These are phyloP conservation scores for Lineus longissimus DNA, from an alignment of 1,140 invertebrate genomes.

Conservation along the genomic window DNA sequence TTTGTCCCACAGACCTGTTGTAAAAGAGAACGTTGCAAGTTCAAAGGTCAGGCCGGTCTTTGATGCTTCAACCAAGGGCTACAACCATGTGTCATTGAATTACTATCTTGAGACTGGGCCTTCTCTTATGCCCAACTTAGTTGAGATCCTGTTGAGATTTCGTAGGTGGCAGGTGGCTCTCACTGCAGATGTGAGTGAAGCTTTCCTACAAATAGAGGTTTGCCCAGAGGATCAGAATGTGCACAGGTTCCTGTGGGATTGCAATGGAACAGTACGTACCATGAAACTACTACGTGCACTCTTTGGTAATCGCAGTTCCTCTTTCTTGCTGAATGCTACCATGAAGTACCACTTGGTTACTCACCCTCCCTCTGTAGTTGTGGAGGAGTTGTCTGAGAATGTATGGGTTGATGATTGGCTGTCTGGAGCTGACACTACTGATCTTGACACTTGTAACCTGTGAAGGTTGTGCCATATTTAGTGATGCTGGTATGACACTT, in stretches of 20 bases:
- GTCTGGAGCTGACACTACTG: too few relatives aligned
- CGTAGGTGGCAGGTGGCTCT: not conserved
- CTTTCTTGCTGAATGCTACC: too few relatives aligned
- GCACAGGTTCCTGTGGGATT: too few relatives aligned
- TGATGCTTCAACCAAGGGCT: constrained; percentile 38
- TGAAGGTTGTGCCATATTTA: too few relatives aligned
- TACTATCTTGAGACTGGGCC: constrained; percentile 33
- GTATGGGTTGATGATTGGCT: too few relatives aligned
- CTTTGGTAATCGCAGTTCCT: constrained; percentile 6
- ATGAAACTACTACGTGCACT: constrained; percentile 5
- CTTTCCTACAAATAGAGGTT: constrained; percentile 13
- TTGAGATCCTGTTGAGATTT: constrained; percentile 10
- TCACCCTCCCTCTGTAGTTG: constrained; percentile 21
- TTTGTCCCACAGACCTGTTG: constrained; percentile 38
- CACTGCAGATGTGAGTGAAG: constrained; percentile 12
- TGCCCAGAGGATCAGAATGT: constrained; percentile 3
- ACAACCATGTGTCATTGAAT: constrained; percentile 37
- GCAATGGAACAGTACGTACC: too few relatives aligned
- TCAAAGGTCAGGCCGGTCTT: constrained; percentile 51
- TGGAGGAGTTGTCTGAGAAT: constrained; percentile 33
- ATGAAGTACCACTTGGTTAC: constrained; percentile 32
- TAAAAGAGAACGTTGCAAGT: constrained; percentile 41
- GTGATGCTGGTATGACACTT: too few relatives aligned
- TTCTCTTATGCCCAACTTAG: constrained; percentile 8
- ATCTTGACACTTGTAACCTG: too few relatives aligned